phyloP scores from a whole-genome alignment of 2,797 vertebrate species.

The Rachycentron canadum region DNA sequence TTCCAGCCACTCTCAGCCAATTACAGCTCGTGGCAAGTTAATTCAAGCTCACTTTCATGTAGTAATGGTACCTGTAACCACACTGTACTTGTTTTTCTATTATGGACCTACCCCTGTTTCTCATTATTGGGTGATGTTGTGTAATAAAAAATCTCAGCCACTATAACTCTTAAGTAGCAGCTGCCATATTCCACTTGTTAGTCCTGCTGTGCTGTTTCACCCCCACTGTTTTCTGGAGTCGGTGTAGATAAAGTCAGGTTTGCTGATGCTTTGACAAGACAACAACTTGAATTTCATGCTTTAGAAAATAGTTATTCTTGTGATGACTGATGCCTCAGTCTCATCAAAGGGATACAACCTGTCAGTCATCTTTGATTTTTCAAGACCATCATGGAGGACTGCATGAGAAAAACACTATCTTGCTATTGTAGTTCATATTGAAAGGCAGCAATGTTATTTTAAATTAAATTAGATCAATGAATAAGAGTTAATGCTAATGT shows the following conservation, averaged over 20 bases:
- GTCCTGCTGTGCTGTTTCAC: constrained; percentile 5
- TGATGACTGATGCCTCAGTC: background rate
- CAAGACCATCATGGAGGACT: too few species aligned
- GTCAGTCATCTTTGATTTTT: too few species aligned
- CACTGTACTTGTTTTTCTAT: background rate
- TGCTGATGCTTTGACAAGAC: background rate
- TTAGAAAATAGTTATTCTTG: background rate
- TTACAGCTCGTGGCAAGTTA: constrained; percentile 18
- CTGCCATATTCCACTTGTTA: background rate
- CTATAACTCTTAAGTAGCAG: background rate
- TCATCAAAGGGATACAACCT: too few species aligned
- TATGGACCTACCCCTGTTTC: constrained; percentile 26
- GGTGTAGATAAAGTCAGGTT: background rate
- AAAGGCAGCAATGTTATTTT: too few species aligned
- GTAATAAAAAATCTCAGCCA: constrained; percentile 1
- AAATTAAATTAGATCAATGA: too few species aligned
- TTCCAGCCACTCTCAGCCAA: constrained; percentile 36
- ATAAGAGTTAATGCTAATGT: too few species aligned
- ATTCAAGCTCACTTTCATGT: constrained; percentile 28
- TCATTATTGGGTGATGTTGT: background rate
- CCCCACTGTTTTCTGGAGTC: constrained; percentile 1
- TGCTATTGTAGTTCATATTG: too few species aligned
- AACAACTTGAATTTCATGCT: background rate
- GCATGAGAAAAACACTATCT: too few species aligned
- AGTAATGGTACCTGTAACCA: background rate